These are phyloP conservation scores for Podilymbus podiceps DNA, from an alignment of 2,113 vertebrate species.

Conservation along the genomic window DNA sequence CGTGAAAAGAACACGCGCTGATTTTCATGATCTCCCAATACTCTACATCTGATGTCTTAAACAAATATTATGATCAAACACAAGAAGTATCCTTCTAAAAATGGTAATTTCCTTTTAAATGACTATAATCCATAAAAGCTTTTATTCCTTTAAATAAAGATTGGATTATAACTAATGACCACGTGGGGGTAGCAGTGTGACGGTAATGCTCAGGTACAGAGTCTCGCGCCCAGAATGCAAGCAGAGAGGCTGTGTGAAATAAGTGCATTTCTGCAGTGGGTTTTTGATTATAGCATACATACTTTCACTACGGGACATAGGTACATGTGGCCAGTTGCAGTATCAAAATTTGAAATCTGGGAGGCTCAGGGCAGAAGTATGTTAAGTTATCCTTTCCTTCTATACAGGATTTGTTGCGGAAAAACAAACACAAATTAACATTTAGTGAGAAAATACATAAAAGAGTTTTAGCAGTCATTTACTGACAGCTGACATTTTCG, in stretches of 20 bases:
- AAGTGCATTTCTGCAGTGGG: background rate
- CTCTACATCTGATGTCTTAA: background rate
- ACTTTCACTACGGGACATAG: fast-evolving
- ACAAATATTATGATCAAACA: background rate
- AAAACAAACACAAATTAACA: background rate
- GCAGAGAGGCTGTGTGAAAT: fast-evolving
- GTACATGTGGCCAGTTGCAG: background rate
- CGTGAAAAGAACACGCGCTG: background rate
- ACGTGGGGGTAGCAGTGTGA: conserved; percentile 68
- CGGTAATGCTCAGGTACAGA: background rate
- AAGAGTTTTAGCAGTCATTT: background rate
- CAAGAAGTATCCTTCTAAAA: background rate
- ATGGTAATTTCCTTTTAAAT: background rate
- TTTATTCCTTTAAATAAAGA: background rate
- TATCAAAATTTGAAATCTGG: background rate
- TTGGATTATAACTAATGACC: conserved; percentile 9
- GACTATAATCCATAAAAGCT: background rate
- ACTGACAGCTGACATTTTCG: background rate
- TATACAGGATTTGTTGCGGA: background rate
- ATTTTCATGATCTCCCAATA: background rate
- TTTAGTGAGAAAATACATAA: background rate
- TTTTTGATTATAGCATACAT: background rate
- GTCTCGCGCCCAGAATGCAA: fast-evolving
- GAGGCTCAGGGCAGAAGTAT: background rate
- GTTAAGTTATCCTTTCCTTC: background rate